These are phyloP conservation scores for Ditylenchus dipsaci DNA, from an alignment of 1,140 invertebrate genomes.

Conservation along the genomic window DNA sequence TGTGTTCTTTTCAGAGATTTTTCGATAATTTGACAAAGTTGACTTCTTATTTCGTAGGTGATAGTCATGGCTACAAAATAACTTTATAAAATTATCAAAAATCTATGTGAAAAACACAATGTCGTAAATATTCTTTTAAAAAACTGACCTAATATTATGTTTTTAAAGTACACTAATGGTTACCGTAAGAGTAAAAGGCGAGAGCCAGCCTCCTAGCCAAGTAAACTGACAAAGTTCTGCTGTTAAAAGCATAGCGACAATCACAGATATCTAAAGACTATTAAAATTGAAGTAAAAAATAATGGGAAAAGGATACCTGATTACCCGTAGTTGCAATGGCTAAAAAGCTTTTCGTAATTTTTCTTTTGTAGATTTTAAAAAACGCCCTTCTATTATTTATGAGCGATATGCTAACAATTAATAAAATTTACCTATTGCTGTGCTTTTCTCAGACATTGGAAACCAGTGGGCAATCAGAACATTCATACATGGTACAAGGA, in stretches of 20 bases:
- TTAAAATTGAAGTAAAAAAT: slow-evolving; percentile 11
- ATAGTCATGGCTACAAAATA: too few species aligned
- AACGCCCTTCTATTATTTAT: too few species aligned
- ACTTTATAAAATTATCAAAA: too few species aligned
- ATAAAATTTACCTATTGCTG: slow-evolving; percentile 23
- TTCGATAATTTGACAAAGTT: too few species aligned
- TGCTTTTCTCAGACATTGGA: slow-evolving; percentile 50
- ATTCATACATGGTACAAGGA: slow-evolving; percentile 56
- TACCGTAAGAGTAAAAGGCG: slow-evolving; percentile 53
- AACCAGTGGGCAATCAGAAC: slow-evolving; percentile 55
- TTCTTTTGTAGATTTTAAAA: too few species aligned
- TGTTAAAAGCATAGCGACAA: slow-evolving; percentile 55
- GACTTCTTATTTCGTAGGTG: too few species aligned
- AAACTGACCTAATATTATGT: too few species aligned
- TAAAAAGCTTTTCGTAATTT: too few species aligned
- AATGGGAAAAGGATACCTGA: slow-evolving; percentile 25
- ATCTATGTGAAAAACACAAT: too few species aligned
- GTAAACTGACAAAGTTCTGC: slow-evolving; percentile 52
- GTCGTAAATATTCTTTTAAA: not conserved
- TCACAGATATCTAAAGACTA: slow-evolving; percentile 55
- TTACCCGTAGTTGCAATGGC: slow-evolving; percentile 56
- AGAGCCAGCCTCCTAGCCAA: slow-evolving; percentile 50
- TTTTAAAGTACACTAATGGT: too few species aligned
- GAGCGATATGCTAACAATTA: too few species aligned
- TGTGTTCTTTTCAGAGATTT: too few species aligned